Percentiles rank a stretch among this genome's conserved stretches.
phyloP scores from a whole-genome alignment of 2,113 vertebrate genomes.

The Melanerpes formicivorus region DNA sequence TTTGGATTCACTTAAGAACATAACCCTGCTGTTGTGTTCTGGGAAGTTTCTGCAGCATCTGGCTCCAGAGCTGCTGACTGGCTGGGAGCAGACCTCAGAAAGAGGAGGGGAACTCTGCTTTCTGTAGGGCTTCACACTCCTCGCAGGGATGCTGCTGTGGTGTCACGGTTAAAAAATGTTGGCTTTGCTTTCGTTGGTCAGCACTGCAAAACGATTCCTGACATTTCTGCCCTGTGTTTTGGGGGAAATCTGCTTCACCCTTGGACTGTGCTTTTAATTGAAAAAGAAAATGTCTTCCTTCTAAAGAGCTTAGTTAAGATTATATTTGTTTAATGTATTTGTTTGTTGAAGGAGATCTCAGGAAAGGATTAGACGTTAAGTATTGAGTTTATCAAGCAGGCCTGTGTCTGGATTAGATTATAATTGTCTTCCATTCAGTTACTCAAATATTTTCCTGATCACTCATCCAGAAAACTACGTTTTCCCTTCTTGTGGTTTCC shows the following conservation, averaged over 20 bases:
- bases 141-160: neutral
- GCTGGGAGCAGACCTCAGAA: neutral
- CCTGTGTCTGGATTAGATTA: slow-evolving; percentile 53
- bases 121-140: neutral
- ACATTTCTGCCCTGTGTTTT: slow-evolving; percentile 7
- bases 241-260: neutral
- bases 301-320: slow-evolving; percentile 15
- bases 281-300: neutral
- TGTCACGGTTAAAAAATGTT: slow-evolving; percentile 58
- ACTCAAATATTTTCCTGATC: slow-evolving; percentile 59
- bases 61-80: neutral
- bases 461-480: slow-evolving; percentile 16
- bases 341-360: slow-evolving; percentile 1
- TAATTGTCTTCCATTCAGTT: slow-evolving; percentile 37
- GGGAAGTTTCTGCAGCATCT: neutral
- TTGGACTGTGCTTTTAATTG: neutral
- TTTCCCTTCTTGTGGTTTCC: slow-evolving; percentile 39
- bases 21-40: neutral
- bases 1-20: neutral
- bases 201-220: slow-evolving; percentile 16
- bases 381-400: slow-evolving; percentile 22
- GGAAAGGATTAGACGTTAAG: neutral
- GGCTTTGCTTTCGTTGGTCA: slow-evolving; percentile 39
- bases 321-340: neutral
- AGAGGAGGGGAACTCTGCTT: neutral